phyloP scores from a whole-genome alignment of 2,888 invertebrate genomes.

The Conchocele bisecta region DNA sequence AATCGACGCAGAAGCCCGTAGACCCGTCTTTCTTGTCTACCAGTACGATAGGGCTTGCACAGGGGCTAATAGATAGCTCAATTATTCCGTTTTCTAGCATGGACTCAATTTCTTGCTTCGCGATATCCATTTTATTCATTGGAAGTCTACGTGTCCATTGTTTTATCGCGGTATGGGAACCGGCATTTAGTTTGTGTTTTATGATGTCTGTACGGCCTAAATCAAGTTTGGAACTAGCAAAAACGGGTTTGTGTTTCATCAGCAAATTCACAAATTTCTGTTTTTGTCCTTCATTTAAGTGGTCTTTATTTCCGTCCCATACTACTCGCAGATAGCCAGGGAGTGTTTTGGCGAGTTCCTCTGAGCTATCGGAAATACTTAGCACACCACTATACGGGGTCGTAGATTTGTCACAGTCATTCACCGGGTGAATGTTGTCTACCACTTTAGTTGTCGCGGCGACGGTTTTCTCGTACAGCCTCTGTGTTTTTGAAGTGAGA shows the following conservation, averaged over 20 bases:
- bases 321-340: too few species aligned
- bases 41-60: constrained; percentile 10
- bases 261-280: not conserved
- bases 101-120: not conserved
- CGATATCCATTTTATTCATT: constrained; percentile 2
- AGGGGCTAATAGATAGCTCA: constrained; percentile 17
- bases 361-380: too few species aligned
- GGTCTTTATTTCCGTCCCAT: not conserved
- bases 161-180: constrained; percentile 12
- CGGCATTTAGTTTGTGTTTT: constrained; percentile 7
- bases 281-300: not conserved
- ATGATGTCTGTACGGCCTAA: constrained; percentile 12
- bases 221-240: constrained; percentile 21
- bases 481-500: not conserved
- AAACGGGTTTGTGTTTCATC: not conserved
- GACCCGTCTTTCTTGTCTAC: constrained; percentile 16
- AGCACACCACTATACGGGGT: too few species aligned
- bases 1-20: constrained; percentile 21
- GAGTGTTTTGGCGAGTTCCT: too few species aligned
- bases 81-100: constrained; percentile 20
- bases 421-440: too few species aligned
- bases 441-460: not conserved
- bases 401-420: too few species aligned
- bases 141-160: constrained; percentile 16
- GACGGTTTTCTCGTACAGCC: constrained; percentile 1